Evolutionary conservation across 2,797 vertebrate genomes (phyloP).

Genomic region (Distichodus sexfasciatus): DNA sequence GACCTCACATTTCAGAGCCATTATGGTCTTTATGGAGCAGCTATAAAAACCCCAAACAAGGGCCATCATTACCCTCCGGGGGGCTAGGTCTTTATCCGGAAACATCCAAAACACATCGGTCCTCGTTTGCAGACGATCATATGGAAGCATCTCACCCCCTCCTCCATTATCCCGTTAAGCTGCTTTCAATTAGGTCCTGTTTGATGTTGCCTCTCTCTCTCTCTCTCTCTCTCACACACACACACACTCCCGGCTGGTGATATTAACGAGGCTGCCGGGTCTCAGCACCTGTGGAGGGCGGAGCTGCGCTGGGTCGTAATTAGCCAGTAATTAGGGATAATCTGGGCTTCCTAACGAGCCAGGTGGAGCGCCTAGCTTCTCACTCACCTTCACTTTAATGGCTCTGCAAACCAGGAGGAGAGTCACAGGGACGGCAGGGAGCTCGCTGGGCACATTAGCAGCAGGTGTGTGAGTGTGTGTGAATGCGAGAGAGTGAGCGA

Average conservation of each 20-base stretch:
- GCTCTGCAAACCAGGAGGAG: neutral
- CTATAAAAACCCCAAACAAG: conserved; percentile 49
- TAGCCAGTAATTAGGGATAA: conserved; percentile 71
- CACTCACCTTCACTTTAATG: conserved; percentile 13
- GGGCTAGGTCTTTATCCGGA: conserved; percentile 16
- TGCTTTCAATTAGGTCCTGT: conserved; percentile 69
- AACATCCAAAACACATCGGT: conserved; percentile 45
- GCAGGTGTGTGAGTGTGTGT: conserved; percentile 45
- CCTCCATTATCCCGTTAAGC: conserved; percentile 66
- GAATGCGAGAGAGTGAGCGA: conserved; percentile 15
- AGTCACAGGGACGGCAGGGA: neutral
- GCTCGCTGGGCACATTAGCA: neutral
- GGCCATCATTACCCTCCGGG: neutral
- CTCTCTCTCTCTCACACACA: too few relatives aligned
- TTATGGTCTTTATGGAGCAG: conserved; percentile 65
- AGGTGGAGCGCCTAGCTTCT: conserved; percentile 51
- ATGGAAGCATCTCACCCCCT: conserved; percentile 48
- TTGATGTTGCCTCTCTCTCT: conserved; percentile 60
- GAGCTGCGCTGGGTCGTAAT: conserved; percentile 64
- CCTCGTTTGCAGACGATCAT: conserved; percentile 32
- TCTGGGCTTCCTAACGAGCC: conserved; percentile 63
- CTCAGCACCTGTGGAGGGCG: conserved; percentile 58
- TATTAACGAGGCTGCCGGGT: conserved; percentile 55
- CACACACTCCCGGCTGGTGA: conserved; percentile 49
- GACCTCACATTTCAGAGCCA: conserved; percentile 59